phyloP scores from a whole-genome alignment of 2,888 invertebrate genomes.

The Nineta flava region DNA sequence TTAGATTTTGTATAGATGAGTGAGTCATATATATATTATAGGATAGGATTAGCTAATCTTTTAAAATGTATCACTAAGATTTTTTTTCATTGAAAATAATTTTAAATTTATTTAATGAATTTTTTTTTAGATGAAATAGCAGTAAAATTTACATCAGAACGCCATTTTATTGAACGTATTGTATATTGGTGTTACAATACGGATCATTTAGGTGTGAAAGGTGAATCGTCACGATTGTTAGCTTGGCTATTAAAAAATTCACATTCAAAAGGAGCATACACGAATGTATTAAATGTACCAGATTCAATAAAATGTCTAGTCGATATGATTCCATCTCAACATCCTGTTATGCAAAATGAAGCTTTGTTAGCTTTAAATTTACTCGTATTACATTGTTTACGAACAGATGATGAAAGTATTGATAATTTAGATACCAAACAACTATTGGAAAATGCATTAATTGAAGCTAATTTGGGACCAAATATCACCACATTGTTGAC shows the following conservation, averaged over 20 bases:
- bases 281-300: slow-evolving; percentile 33
- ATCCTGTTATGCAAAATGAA: slow-evolving; percentile 78
- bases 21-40: too few relatives aligned
- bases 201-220: slow-evolving; percentile 70
- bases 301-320: slow-evolving; percentile 61
- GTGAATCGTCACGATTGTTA: slow-evolving; percentile 61
- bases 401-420: slow-evolving; percentile 17
- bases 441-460: slow-evolving; percentile 1
- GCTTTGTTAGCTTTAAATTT: slow-evolving; percentile 58
- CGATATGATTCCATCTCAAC: slow-evolving; percentile 68
- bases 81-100: too few relatives aligned
- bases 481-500: slow-evolving; percentile 1
- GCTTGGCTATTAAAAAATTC: slow-evolving; percentile 66
- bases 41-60: too few relatives aligned
- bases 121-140: slow-evolving; percentile 49
- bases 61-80: too few relatives aligned
- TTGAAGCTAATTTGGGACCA: slow-evolving; percentile 6
- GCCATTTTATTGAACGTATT: slow-evolving; percentile 44
- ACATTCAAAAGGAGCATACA: slow-evolving; percentile 26
- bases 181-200: slow-evolving; percentile 63
- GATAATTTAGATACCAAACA: background rate
- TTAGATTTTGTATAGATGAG: too few relatives aligned
- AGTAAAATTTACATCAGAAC: slow-evolving; percentile 41
- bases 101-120: too few relatives aligned
- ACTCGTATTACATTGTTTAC: slow-evolving; percentile 23